phyloP scores from a whole-genome alignment of 2,113 vertebrate species.

The Octodon degus region DNA sequence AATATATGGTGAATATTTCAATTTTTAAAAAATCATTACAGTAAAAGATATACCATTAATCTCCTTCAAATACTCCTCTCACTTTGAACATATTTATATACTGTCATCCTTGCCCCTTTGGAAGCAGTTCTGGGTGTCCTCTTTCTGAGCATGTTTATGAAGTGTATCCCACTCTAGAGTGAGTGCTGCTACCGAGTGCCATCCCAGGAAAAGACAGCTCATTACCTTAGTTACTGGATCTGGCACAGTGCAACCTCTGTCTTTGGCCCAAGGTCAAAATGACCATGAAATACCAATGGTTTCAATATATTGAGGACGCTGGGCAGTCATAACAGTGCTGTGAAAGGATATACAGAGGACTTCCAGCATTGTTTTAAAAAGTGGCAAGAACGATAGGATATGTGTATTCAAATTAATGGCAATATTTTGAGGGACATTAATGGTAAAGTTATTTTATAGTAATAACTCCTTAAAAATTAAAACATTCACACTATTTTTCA shows the following conservation, averaged over 20 bases:
- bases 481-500: background rate
- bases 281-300: background rate
- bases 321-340: too few species aligned
- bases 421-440: background rate
- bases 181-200: background rate
- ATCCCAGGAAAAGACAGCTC: background rate
- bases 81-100: background rate
- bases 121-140: background rate
- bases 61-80: background rate
- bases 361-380: too few species aligned
- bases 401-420: too few species aligned
- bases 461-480: background rate
- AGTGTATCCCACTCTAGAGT: background rate
- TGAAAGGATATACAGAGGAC: too few species aligned
- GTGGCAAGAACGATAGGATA: too few species aligned
- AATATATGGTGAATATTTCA: background rate
- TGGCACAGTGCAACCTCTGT: background rate
- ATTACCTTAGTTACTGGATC: background rate
- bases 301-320: background rate
- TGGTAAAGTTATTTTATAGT: background rate
- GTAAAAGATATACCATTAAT: background rate
- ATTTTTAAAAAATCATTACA: background rate
- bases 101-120: background rate
- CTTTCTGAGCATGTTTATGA: background rate
- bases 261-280: background rate